These are phyloP conservation scores for Ascidia mentula DNA, from an alignment of 23 tunicate species.

Conservation along the genomic window DNA sequence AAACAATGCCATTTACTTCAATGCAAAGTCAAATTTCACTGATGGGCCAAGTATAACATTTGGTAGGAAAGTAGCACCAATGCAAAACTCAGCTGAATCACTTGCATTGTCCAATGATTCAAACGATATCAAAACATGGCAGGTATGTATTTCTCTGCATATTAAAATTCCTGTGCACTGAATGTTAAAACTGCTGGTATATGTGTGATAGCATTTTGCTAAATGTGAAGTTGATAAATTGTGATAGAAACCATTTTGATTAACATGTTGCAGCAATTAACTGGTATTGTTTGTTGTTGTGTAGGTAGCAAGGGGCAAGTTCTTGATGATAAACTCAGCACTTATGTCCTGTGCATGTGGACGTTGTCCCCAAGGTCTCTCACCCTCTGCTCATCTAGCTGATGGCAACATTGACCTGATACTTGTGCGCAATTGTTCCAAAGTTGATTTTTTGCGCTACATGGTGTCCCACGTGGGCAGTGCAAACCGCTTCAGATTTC, in stretches of 20 bases:
- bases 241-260: background rate
- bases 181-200: too few species aligned
- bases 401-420: conserved; percentile 89
- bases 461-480: conserved; percentile 49
- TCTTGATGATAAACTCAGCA: conserved; percentile 69
- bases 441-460: conserved; percentile 57
- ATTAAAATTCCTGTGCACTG: background rate
- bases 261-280: background rate
- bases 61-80: background rate
- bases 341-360: conserved; percentile 85
- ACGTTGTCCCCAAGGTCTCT: conserved; percentile 66
- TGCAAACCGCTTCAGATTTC: conserved; percentile 81
- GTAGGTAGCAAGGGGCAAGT: conserved; percentile 65
- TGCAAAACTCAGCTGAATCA: background rate
- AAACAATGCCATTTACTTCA: background rate
- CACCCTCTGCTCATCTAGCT: conserved; percentile 83
- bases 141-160: background rate
- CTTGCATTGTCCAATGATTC: background rate
- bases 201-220: background rate
- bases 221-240: too few species aligned
- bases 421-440: conserved; percentile 56
- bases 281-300: background rate
- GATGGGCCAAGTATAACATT: background rate
- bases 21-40: background rate
- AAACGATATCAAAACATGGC: background rate